phyloP scores from a whole-genome alignment of 2,797 vertebrate genomes.

The Phalloptychus januarius region DNA sequence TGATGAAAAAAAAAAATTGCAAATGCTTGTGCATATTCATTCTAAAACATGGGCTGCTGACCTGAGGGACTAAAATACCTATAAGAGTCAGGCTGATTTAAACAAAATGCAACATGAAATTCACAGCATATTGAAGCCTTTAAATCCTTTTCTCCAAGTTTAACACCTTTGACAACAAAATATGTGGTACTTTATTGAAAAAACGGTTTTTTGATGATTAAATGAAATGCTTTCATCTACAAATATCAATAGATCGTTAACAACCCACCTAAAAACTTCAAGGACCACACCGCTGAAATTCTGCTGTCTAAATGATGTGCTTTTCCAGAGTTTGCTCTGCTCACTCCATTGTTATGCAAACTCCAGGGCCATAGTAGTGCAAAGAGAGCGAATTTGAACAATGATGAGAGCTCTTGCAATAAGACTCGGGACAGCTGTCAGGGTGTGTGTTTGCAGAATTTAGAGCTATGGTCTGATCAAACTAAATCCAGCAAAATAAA shows the following conservation, averaged over 20 bases:
- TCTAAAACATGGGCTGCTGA: slow-evolving; percentile 37
- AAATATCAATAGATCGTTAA: slow-evolving; percentile 6
- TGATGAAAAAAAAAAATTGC: slow-evolving; percentile 40
- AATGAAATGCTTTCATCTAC: not conserved
- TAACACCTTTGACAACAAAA: slow-evolving; percentile 28
- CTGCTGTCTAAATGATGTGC: slow-evolving; percentile 37
- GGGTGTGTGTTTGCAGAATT: slow-evolving; percentile 33
- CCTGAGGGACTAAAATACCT: slow-evolving; percentile 25
- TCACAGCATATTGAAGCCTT: slow-evolving; percentile 3
- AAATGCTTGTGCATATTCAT: slow-evolving; percentile 45
- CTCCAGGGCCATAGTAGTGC: slow-evolving; percentile 39
- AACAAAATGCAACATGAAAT: slow-evolving; percentile 22
- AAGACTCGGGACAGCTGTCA: slow-evolving; percentile 63
- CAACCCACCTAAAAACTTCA: slow-evolving; percentile 18
- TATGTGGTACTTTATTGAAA: slow-evolving; percentile 18
- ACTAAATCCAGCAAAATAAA: slow-evolving; percentile 23
- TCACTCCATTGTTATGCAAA: slow-evolving; percentile 68
- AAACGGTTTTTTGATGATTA: not conserved
- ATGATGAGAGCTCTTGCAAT: slow-evolving; percentile 57
- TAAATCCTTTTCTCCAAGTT: slow-evolving; percentile 21
- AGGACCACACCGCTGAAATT: slow-evolving; percentile 27
- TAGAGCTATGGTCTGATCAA: slow-evolving; percentile 24
- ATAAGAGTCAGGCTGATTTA: slow-evolving; percentile 14
- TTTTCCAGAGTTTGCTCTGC: slow-evolving; percentile 44
- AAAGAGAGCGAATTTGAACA: slow-evolving; percentile 58